Evolutionary conservation across 1,140 invertebrate species (phyloP), one percentile per base, ranked within the genome.

Genomic region (Araneus ventricosus): DNA sequence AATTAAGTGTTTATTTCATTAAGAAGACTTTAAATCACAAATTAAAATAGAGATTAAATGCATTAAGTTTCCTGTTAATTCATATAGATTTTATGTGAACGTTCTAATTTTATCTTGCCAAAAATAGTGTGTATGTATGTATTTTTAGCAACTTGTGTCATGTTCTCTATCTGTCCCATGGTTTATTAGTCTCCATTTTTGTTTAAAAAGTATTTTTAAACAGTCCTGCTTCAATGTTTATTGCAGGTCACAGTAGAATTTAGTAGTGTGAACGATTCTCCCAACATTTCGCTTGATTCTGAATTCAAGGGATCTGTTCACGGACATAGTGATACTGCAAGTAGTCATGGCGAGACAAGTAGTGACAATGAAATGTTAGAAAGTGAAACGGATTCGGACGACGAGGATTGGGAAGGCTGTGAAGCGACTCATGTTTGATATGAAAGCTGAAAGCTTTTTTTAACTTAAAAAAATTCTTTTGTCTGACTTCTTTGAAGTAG

Each of bases 321-420:
- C 10, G 75, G 85, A 30, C 93, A 90, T 27, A 92, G 93, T 88
- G 92, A 94, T 82, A 88, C 75, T 57, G 90, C 85, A 45, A 90
- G 88, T 61, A 94, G 90, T 80, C 80, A 90, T 14, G 88, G 91
- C 0, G 94, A 94, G 82, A 89, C 79, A 24, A 87, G 93, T 57
- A 94, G 93, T 90, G 93, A 94, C 34, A 93, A 94, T 63, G 94
- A 94, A 88, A 87, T 91, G 82, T 41, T 92, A 7, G 94, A 94
- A 45, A 94, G 90, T 70, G 94, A 94, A 20, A 94, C 92, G 20
- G 94, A 94, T 61, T 86, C 94, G 0, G 94, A 94, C 2, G 92
- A 94, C 39, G 94, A 94, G n/a, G 94, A 94, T 24, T 94, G 92
- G 92, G 94, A 93, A 86, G 90, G 70, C 63, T 93, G 94, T 92